Percentiles rank a stretch among this genome's conserved stretches.
These are phyloP conservation scores for Metellina segmentata DNA, from an alignment of 2,888 invertebrate genomes.

Conservation along the genomic window DNA sequence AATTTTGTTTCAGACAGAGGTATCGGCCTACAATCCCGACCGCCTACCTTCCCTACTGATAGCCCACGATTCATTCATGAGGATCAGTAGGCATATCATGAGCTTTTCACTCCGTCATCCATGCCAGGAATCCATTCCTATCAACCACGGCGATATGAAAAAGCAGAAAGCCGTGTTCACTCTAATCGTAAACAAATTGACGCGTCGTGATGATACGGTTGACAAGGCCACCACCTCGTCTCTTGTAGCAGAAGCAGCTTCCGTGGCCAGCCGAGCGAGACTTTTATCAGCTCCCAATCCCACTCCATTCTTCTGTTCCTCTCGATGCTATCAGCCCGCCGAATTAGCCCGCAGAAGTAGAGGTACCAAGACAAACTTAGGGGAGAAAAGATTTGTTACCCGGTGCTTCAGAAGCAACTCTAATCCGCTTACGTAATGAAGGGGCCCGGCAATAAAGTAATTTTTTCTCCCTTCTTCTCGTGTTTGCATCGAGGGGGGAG, in stretches of 20 bases:
- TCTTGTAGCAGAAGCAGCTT: neutral
- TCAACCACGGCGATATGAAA: neutral
- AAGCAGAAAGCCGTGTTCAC: constrained; percentile 7
- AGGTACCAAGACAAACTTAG: constrained; percentile 17
- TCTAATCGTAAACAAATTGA: constrained; percentile 38
- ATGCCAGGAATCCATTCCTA: too few species aligned
- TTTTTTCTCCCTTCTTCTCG: constrained; percentile 13
- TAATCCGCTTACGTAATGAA: constrained; percentile 70
- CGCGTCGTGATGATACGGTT: constrained; percentile 33
- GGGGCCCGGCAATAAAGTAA: constrained; percentile 52
- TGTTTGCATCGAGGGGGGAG: constrained; percentile 25
- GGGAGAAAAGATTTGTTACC: constrained; percentile 46
- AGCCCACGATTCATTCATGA: too few species aligned
- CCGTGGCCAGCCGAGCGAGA: constrained; percentile 10
- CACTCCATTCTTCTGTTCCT: neutral
- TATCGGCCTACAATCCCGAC: too few species aligned
- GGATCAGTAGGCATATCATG: too few species aligned
- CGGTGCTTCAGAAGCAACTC: constrained; percentile 9
- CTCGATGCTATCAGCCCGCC: constrained; percentile 14
- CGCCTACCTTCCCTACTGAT: too few species aligned
- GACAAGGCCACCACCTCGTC: constrained; percentile 15
- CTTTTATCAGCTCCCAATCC: constrained; percentile 13
- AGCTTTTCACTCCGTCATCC: too few species aligned
- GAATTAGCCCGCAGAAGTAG: neutral
- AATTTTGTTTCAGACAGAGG: too few species aligned